Base-by-base conservation (phyloP, 2,113 vertebrate genomes). In the Gorilla gorilla region DNA sequence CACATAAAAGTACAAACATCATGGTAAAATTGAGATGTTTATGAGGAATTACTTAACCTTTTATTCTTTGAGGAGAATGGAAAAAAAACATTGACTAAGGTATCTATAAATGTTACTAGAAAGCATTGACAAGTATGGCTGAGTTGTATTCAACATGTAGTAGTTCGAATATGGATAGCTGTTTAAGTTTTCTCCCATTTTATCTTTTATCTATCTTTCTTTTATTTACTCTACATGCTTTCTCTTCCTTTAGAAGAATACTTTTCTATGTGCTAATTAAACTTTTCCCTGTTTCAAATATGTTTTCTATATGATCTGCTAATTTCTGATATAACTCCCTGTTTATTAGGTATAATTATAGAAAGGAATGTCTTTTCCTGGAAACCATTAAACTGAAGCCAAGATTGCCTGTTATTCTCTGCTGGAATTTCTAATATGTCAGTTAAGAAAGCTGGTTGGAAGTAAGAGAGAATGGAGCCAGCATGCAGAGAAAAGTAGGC, bases 111-210 rank as follows among this genome's bases (percentile, higher is more conserved):
- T 64, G 13, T n/a, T 30, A 8, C 25, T 50, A 78, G 40, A 48
- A 86, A 87, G 22, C 73, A 17, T 17, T 43, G 4, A 66, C 23
- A 45, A 78, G 32, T 45, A 32, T 8, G 22, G 14, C 35, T 18
- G 32, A 57, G 30, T 4, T 40, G 0, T 82, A 70, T 4, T 89
- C 52, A 27, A 38, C 12, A 57, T 52, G 2, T 3, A 18, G 48
- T 25, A 22, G 32, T 20, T 2, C 3, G 3, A 18, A 4, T 52
- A 3, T 40, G 16, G 9, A 27, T 4, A 18, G 22, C 0, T 66
- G 1, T 45, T 86, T 10, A 76, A 20, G 1, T 27, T 13, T 48
- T 30, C 50, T 40, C 7, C 10, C 12, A 16, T 57, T 90, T 70
- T 32, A 79, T 73, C 11, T 1, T 20, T 35, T 64, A 64, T 32